phyloP scores from a whole-genome alignment of 2,113 vertebrate genomes.

The Tetrao urogallus region DNA sequence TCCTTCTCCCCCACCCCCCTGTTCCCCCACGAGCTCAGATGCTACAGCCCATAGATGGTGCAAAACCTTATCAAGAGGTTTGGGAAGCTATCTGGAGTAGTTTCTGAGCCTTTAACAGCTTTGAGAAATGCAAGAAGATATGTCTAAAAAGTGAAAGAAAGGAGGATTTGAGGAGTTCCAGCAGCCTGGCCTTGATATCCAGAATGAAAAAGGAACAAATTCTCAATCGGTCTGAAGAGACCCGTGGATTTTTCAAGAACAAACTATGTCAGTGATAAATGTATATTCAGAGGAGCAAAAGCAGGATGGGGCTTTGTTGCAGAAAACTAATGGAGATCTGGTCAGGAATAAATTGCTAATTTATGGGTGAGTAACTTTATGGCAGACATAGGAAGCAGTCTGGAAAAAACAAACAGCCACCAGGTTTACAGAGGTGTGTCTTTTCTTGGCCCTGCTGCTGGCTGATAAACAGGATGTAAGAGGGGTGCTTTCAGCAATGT shows the following conservation, averaged over 20 bases:
- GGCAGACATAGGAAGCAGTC: fast-evolving
- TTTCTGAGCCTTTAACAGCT: background rate
- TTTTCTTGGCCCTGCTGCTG: background rate
- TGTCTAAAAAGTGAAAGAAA: too few relatives aligned
- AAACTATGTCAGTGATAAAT: background rate
- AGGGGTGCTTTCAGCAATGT: background rate
- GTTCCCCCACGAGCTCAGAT: too few relatives aligned
- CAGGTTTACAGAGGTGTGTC: background rate
- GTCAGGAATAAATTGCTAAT: background rate
- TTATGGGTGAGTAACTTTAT: background rate
- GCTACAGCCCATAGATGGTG: background rate
- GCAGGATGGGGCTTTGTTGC: background rate
- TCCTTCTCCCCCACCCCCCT: background rate
- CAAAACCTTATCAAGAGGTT: too few relatives aligned
- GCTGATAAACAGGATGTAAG: background rate
- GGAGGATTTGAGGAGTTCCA: background rate
- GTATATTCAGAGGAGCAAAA: background rate
- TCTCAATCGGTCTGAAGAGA: background rate
- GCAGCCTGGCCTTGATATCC: background rate
- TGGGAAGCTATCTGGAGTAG: background rate
- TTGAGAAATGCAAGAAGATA: too few relatives aligned
- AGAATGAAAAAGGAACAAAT: background rate
- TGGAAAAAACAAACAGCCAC: too few relatives aligned
- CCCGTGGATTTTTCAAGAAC: background rate
- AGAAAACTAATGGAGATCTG: background rate